Evolutionary conservation across 2,888 invertebrate species (phyloP).

Genomic region (Eupithecia inturbata): DNA sequence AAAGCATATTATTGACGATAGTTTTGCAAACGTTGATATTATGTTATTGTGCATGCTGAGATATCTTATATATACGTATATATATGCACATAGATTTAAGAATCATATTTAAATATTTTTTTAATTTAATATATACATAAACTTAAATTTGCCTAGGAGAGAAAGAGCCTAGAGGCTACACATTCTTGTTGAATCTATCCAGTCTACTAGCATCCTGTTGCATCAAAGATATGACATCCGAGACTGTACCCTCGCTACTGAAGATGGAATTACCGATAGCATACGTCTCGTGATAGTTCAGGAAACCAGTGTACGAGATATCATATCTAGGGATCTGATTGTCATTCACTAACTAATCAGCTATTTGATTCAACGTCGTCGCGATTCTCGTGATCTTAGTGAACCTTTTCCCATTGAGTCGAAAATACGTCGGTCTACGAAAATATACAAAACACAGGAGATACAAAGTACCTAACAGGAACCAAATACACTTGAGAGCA

Average conservation of each 20-base stretch:
- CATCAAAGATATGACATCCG: background rate
- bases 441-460: too few relatives aligned
- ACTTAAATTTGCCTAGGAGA: background rate
- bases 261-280: conserved; percentile 36
- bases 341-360: background rate
- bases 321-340: conserved; percentile 26
- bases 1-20: too few relatives aligned
- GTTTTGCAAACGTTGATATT: too few relatives aligned
- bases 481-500: too few relatives aligned
- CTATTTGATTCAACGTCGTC: background rate
- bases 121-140: too few relatives aligned
- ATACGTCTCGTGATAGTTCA: conserved; percentile 44
- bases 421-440: too few relatives aligned
- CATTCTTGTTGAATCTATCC: background rate
- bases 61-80: too few relatives aligned
- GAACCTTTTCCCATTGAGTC: too few relatives aligned
- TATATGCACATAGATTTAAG: too few relatives aligned
- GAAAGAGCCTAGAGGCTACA: background rate
- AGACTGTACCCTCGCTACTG: background rate
- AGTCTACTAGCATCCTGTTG: background rate
- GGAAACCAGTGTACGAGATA: conserved; percentile 39
- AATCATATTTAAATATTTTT: too few relatives aligned
- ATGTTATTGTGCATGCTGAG: too few relatives aligned
- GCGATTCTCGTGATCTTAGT: background rate
- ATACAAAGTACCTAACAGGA: background rate